A percentile compares a stretch with the other conserved stretches of the same genome.
Conservation (phyloP, 2,113 vertebrate genomes). For the Platichthys flesus region DNA sequence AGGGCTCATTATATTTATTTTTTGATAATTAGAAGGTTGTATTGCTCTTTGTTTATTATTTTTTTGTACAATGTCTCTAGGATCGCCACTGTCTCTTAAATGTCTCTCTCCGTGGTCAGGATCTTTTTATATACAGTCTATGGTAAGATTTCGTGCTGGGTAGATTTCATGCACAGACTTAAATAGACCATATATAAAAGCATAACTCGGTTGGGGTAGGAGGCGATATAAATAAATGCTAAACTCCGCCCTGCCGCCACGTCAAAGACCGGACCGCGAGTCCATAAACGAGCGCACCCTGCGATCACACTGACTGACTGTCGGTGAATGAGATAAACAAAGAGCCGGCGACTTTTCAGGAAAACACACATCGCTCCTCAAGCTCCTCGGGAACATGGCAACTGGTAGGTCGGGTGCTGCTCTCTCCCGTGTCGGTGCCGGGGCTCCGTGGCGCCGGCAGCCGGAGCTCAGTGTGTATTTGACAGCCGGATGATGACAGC, state of each 20-base stretch:
- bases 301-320: constrained; percentile 51
- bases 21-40: too few relatives aligned
- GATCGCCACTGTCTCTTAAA: too few relatives aligned
- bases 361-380: constrained; percentile 36
- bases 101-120: too few relatives aligned
- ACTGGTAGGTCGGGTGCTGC: constrained; percentile 62
- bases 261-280: constrained; percentile 24
- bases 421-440: not conserved
- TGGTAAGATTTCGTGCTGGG: not conserved
- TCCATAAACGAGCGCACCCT: constrained; percentile 58
- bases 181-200: too few relatives aligned
- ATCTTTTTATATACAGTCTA: too few relatives aligned
- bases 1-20: too few relatives aligned
- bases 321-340: constrained; percentile 80
- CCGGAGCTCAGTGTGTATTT: not conserved
- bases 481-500: constrained; percentile 50
- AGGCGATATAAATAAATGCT: too few relatives aligned
- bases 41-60: too few relatives aligned
- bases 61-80: too few relatives aligned
- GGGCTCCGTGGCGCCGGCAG: not conserved
- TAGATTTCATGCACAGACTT: too few relatives aligned
- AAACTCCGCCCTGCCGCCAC: constrained; percentile 67
- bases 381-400: constrained; percentile 74
- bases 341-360: constrained; percentile 70
- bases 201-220: not conserved